Base-by-base conservation (phyloP, 2,797 vertebrate species). In the Melanogrammus aeglefinus region DNA sequence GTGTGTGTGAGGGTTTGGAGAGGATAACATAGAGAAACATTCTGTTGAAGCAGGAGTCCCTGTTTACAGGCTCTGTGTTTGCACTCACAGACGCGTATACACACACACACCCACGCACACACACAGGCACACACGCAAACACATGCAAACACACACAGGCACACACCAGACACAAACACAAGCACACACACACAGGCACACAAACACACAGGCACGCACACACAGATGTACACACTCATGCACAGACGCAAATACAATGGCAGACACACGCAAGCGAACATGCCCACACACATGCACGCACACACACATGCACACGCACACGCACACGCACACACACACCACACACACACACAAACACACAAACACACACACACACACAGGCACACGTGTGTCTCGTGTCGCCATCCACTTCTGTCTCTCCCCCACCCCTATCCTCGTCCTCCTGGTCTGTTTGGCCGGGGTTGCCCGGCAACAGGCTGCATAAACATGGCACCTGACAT, bases 381-480 rank as follows among this genome's bases (percentile, higher is more conserved):
- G 12, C 39, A 9, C 39, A 41, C 39, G 39, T 41, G 39, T 13
- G 39, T 41, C 81, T 80, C 74, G 81, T 79, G 75, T 83, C 83
- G 84, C 78, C 74, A 87, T 87, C 82, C 84, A 81, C 85, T 81
- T 80, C 78, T 85, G 80, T 78, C 80, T 84, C 83, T 90, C 86
- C 75, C 77, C 86, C 86, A 81, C 79, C 85, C 83, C n/a, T 63
- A 12, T 85, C 83, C 83, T 85, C 82, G 84, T 85, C 85, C 86
- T 74, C 77, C 80, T 29, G 16, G 81, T 84, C 76, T 91, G 89
- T 92, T 91, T 91, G 83, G 82, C 77, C 79, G 81, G 74, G 71
- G 91, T 93, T 91, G 87, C 92, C 5, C 75, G 85, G 91, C 90
- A 92, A 93, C 90, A 91, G 83, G 86, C 79, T 80, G 87, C 78